Percentiles rank a stretch among this genome's conserved stretches.
phyloP scores from a whole-genome alignment of 1,140 invertebrate genomes.

The Papilio polyxenes region DNA sequence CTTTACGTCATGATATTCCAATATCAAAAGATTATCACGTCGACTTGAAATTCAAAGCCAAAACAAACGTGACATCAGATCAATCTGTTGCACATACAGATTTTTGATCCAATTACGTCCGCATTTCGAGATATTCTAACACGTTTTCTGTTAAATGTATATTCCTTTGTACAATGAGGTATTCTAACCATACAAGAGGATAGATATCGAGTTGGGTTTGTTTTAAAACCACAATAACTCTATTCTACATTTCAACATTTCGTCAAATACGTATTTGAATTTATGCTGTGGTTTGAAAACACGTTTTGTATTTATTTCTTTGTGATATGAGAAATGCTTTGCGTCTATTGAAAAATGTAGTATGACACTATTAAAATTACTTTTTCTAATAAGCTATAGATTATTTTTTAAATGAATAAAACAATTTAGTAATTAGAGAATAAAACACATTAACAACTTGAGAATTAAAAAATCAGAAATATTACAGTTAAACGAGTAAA shows the following conservation, averaged over 20 bases:
- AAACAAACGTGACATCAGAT: neutral
- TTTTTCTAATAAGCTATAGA: too few species aligned
- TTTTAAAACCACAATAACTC: neutral
- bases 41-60: neutral
- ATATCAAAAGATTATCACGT: neutral
- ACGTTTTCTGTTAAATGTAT: neutral
- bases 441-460: too few species aligned
- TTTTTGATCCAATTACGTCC: neutral
- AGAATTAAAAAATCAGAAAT: too few species aligned
- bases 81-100: neutral
- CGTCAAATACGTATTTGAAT: neutral
- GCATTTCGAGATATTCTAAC: neutral
- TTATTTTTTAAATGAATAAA: too few species aligned
- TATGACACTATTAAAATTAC: neutral
- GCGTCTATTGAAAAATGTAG: neutral
- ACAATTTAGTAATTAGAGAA: too few species aligned
- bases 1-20: too few species aligned
- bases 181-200: neutral
- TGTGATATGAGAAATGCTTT: neutral
- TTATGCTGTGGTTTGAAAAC: neutral
- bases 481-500: too few species aligned
- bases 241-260: neutral
- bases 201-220: neutral
- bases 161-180: neutral
- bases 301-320: constrained; percentile 3